A percentile compares a stretch with the other conserved stretches of the same genome.
Evolutionary conservation across 2,797 vertebrate species (phyloP).

Genomic region (Buphagus erythrorhynchus): DNA sequence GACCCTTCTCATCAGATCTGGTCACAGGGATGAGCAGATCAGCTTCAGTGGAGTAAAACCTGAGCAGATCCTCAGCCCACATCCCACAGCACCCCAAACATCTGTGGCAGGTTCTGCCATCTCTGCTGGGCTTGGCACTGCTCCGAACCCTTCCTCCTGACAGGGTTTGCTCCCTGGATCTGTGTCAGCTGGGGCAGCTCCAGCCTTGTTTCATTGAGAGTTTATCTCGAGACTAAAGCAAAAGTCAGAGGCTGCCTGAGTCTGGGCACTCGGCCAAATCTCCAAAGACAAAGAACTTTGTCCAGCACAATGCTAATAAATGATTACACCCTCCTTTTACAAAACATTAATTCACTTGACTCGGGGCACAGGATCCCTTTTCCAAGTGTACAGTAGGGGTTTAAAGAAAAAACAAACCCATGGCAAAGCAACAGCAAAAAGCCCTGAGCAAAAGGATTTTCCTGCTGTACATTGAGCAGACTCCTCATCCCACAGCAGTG

Average conservation of each 20-base stretch:
- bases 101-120: slow-evolving; percentile 2
- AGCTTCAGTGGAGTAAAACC: background rate
- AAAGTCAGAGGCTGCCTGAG: slow-evolving; percentile 42
- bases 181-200: slow-evolving; percentile 27
- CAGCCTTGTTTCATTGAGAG: slow-evolving; percentile 49
- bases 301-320: slow-evolving; percentile 49
- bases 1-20: background rate
- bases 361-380: background rate
- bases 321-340: slow-evolving; percentile 37
- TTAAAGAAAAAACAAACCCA: background rate
- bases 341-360: slow-evolving; percentile 50
- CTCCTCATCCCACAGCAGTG: accelerated
- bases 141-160: background rate
- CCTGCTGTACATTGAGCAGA: background rate
- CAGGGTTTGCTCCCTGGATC: slow-evolving; percentile 43
- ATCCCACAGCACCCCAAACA: background rate
- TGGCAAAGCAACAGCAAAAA: background rate
- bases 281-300: slow-evolving; percentile 60
- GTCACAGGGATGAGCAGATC: background rate
- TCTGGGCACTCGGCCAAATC: slow-evolving; percentile 28
- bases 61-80: background rate
- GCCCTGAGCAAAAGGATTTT: background rate
- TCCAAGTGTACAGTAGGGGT: background rate
- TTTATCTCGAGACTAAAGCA: slow-evolving; percentile 55
- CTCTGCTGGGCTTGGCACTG: background rate